phyloP scores from a whole-genome alignment of 2,797 vertebrate genomes.

The Chelmon rostratus region DNA sequence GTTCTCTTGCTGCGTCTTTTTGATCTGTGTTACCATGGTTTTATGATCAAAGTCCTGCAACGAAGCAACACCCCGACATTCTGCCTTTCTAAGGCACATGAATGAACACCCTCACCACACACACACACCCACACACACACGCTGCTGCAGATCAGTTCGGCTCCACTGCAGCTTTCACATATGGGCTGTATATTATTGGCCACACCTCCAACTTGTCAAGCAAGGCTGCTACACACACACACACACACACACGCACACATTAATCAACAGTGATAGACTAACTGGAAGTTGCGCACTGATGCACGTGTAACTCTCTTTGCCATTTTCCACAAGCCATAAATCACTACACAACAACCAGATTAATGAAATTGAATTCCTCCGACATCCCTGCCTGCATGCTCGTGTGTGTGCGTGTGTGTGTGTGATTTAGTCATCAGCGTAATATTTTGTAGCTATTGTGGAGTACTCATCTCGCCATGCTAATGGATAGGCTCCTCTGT shows the following conservation, averaged over 20 bases:
- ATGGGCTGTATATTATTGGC: slow-evolving; percentile 45
- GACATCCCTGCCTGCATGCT: slow-evolving; percentile 10
- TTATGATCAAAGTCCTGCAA: slow-evolving; percentile 69
- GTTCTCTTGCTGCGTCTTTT: slow-evolving; percentile 33
- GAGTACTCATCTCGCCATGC: slow-evolving; percentile 25
- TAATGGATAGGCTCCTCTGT: slow-evolving; percentile 60
- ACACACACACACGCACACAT: slow-evolving; percentile 50
- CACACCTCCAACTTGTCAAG: slow-evolving; percentile 51
- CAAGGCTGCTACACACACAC: slow-evolving; percentile 21
- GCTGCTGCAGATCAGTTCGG: slow-evolving; percentile 50
- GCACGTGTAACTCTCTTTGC: slow-evolving; percentile 77
- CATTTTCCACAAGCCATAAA: slow-evolving; percentile 70
- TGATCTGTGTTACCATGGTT: slow-evolving; percentile 79
- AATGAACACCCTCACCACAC: slow-evolving; percentile 5
- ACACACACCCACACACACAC: background rate
- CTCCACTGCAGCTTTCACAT: slow-evolving; percentile 54
- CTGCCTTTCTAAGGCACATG: slow-evolving; percentile 26
- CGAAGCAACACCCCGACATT: slow-evolving; percentile 33
- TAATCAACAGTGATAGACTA: slow-evolving; percentile 69
- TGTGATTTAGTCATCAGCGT: slow-evolving; percentile 39
- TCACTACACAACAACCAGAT: slow-evolving; percentile 73
- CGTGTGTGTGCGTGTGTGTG: slow-evolving; percentile 14
- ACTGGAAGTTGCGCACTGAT: slow-evolving; percentile 71
- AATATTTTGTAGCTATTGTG: slow-evolving; percentile 23
- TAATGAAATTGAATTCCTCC: slow-evolving; percentile 78